Conservation (phyloP, 2,888 invertebrate genomes). For the Doris montereyensis region DNA sequence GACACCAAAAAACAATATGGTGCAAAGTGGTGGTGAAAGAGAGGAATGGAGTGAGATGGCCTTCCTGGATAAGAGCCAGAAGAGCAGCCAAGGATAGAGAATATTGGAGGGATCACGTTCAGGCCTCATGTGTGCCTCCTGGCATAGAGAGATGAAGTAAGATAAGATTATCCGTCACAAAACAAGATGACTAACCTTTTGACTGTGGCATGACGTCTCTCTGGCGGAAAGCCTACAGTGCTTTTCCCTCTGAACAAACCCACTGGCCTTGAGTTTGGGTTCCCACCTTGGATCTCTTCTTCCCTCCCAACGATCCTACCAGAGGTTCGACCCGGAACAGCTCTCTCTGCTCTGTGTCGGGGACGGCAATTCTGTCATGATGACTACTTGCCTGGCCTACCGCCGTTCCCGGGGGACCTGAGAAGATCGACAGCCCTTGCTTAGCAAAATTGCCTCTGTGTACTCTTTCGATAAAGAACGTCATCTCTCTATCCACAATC, state of each 20-base stretch:
- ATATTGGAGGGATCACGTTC: no score
- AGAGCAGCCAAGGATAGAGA: no score
- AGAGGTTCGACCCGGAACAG: constrained; percentile 27
- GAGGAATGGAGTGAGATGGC: no score
- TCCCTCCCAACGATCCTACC: neutral
- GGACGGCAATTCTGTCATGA: neutral
- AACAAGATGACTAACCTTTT: no score
- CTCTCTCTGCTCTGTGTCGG: neutral
- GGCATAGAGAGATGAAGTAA: no score
- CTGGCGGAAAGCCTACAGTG: constrained; percentile 45
- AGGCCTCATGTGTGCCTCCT: no score
- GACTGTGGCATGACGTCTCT: constrained; percentile 42
- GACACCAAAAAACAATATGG: no score
- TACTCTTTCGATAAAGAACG: constrained; percentile 42
- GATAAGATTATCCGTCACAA: no score
- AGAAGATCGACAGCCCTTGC: constrained; percentile 42
- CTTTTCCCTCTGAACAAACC: constrained; percentile 60
- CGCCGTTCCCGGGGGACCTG: constrained; percentile 28
- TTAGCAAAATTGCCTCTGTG: constrained; percentile 12
- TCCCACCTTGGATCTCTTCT: neutral
- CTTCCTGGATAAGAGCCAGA: no score
- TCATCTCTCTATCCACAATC: constrained; percentile 45
- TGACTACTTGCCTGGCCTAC: constrained; percentile 11
- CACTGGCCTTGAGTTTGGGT: constrained; percentile 10
- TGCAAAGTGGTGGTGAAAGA: no score